These are phyloP conservation scores for Bagarius yarrelli DNA, from an alignment of 2,113 vertebrate species.

Conservation along the genomic window DNA sequence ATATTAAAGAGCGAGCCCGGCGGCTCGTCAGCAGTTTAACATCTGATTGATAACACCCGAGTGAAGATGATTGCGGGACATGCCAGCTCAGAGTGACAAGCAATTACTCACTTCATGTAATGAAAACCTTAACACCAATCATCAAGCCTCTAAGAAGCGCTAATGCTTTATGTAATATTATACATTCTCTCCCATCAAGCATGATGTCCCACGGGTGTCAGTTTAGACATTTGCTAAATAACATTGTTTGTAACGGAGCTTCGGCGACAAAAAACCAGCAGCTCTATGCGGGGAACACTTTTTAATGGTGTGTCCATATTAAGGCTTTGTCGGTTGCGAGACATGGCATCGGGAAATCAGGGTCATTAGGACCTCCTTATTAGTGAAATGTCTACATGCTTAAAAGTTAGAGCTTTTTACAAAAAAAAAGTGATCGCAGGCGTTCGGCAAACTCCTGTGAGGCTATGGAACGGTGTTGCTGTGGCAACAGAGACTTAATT, in stretches of 20 bases:
- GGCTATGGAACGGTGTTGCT: constrained; percentile 61
- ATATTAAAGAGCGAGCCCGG: constrained; percentile 67
- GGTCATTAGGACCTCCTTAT: constrained; percentile 63
- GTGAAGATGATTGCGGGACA: constrained; percentile 76
- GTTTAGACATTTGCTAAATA: constrained; percentile 77
- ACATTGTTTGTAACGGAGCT: constrained; percentile 77
- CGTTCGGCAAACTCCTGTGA: constrained; percentile 26
- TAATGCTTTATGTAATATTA: constrained; percentile 75
- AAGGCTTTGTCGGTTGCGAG: background rate
- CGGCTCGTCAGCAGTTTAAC: constrained; percentile 75
- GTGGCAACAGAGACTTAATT: constrained; percentile 72
- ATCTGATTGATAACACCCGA: constrained; percentile 76
- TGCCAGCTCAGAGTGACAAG: constrained; percentile 74
- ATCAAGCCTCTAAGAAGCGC: constrained; percentile 69
- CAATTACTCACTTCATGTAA: constrained; percentile 79
- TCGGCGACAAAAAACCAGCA: constrained; percentile 64
- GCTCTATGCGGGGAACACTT: constrained; percentile 35
- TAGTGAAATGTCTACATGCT: constrained; percentile 63
- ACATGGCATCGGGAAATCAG: constrained; percentile 52
- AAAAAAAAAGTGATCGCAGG: constrained; percentile 28
- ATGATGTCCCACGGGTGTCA: constrained; percentile 68
- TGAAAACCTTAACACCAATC: constrained; percentile 79
- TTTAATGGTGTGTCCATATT: constrained; percentile 36
- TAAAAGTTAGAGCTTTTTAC: constrained; percentile 50
- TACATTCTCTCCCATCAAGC: constrained; percentile 69